Base-by-base conservation (phyloP, 1,140 invertebrate genomes). In the Lerema accius region DNA sequence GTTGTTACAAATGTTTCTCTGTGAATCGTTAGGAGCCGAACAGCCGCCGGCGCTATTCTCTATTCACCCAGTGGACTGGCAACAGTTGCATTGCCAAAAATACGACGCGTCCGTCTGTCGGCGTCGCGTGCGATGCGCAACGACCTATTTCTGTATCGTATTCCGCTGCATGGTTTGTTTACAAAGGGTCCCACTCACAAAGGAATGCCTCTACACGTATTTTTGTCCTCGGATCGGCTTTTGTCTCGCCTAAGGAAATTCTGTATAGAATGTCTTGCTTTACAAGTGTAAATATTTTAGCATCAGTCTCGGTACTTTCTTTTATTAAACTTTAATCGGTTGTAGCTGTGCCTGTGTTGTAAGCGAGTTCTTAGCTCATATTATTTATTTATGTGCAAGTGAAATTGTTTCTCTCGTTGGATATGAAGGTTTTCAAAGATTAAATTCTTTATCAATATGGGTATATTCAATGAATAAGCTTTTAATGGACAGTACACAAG, bases 51-150 rank as follows among this genome's bases (percentile, higher is more conserved):
- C 51, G 23, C 51, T 28, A 55, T 55, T 55, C 40, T 55, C 40
- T 55, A 9, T 43, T 14, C 49, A 28, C 26, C 51, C 37, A 42
- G 37, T 14, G 28, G 35, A 63, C 56, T 59, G 65, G 66, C 68
- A 65, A 63, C 64, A 55, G 63, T 50, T 72, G 69, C 71, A 74
- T 60, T 53, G 66, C 75, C 69, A 68, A 70, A 77, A 77, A 74
- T 77, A 74, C 49, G 55, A 28, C 28, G 13, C 60, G 58, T 62
- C 40, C 32, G 67, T 65, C 64, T 56, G 63, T 62, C 64, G 42
- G 65, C 65, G 63, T 58, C 53, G 56, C 48, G 55, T 56, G 50
- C 58, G 56, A 69, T 50, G 63, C 58, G 68, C 58, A 43, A 42
- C 62, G 64, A 59, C 60, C 70, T 78, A 78, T 78, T 78, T 76